These are phyloP conservation scores for Petrophora chlorosata DNA, from an alignment of 2,888 invertebrate species.

Conservation along the genomic window DNA sequence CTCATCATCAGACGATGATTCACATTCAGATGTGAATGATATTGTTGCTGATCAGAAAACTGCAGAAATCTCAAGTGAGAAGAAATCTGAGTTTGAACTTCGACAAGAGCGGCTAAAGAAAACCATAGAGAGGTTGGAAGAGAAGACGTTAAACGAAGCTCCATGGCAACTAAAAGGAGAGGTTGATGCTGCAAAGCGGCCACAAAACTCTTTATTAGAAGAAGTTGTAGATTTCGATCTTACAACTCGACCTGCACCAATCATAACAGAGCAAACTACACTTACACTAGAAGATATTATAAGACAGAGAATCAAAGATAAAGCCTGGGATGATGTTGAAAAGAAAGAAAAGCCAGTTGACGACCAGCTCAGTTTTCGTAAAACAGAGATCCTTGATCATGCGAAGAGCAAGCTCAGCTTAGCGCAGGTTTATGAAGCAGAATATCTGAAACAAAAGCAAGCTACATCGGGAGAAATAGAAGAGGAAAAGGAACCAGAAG, in stretches of 20 bases:
- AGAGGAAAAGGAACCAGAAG: slow-evolving; percentile 87
- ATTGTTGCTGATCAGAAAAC: slow-evolving; percentile 33
- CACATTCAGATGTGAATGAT: slow-evolving; percentile 51
- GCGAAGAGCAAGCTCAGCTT: slow-evolving; percentile 97
- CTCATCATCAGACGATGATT: slow-evolving; percentile 51
- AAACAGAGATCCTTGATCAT: slow-evolving; percentile 94
- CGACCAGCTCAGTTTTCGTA: slow-evolving; percentile 92
- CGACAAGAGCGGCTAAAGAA: slow-evolving; percentile 88
- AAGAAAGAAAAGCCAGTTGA: slow-evolving; percentile 93
- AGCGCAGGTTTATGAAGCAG: slow-evolving; percentile 96
- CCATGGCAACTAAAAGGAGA: slow-evolving; percentile 98
- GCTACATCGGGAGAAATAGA: slow-evolving; percentile 81
- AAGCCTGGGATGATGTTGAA: slow-evolving; percentile 96
- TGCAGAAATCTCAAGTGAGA: slow-evolving; percentile 47
- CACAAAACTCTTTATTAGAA: slow-evolving; percentile 96
- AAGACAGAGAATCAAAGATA: slow-evolving; percentile 95
- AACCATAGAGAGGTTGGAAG: slow-evolving; percentile 88
- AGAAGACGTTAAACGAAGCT: slow-evolving; percentile 90
- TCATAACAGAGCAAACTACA: slow-evolving; percentile 96
- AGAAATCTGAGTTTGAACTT: slow-evolving; percentile 88
- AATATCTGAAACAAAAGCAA: slow-evolving; percentile 88
- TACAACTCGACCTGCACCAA: slow-evolving; percentile 92
- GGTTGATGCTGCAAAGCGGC: slow-evolving; percentile 89
- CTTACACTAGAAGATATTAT: slow-evolving; percentile 95
- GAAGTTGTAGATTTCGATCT: slow-evolving; percentile 96